These are phyloP conservation scores for Sylvilagus bachmani DNA, from an alignment of 2,113 vertebrate genomes.

Conservation along the genomic window DNA sequence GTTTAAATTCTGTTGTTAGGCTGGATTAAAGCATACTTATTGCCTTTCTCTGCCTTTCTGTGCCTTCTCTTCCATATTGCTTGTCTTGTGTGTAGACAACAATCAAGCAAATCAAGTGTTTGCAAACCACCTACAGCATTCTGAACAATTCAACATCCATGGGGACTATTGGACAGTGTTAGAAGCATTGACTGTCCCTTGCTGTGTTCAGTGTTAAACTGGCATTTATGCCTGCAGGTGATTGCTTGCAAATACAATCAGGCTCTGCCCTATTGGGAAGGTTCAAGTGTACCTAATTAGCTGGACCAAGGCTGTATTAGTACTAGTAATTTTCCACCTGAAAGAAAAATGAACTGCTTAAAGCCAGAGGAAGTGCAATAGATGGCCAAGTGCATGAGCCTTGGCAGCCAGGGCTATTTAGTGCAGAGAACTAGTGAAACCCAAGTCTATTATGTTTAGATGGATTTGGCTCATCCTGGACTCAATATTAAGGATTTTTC, in stretches of 20 bases:
- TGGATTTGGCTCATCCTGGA: not conserved
- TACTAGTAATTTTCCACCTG: constrained; percentile 62
- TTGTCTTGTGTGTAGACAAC: no score
- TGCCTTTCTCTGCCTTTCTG: not conserved
- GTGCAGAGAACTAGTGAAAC: not conserved
- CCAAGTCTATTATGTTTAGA: not conserved
- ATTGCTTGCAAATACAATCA: constrained; percentile 60
- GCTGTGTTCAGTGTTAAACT: not conserved
- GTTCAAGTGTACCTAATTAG: constrained; percentile 34
- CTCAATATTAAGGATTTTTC: constrained; percentile 33
- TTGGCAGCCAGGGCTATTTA: not conserved
- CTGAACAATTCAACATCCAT: not conserved
- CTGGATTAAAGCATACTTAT: not conserved
- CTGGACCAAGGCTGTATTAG: constrained; percentile 46
- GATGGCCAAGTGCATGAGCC: not conserved
- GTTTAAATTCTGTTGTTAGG: not conserved
- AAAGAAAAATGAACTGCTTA: constrained; percentile 44
- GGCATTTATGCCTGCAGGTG: constrained; percentile 64
- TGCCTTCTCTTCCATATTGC: not conserved
- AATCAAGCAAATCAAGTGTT: not conserved
- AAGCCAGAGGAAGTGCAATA: constrained; percentile 26
- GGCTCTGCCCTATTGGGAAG: not conserved
- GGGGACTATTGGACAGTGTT: not conserved
- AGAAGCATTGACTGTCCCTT: not conserved
- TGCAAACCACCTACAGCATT: not conserved